phyloP scores from a whole-genome alignment of 2,797 vertebrate species.

The Hephaestus fuliginosus region DNA sequence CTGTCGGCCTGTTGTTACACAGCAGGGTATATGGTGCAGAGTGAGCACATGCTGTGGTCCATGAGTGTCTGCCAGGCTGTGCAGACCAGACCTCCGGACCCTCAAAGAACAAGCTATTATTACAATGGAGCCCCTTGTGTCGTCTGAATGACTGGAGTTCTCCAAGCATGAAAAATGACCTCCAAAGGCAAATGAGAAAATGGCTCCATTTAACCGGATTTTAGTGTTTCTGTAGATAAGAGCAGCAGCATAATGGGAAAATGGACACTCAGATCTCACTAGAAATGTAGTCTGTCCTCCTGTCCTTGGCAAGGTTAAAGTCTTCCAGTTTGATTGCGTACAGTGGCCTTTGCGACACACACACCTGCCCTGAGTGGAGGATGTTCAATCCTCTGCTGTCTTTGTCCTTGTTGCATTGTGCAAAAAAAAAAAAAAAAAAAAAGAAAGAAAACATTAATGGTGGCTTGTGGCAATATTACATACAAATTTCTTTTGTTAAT shows the following conservation, averaged over 20 bases:
- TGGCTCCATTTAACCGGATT: constrained; percentile 85
- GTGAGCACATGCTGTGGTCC: constrained; percentile 67
- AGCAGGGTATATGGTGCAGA: constrained; percentile 46
- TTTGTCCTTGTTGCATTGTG: constrained; percentile 62
- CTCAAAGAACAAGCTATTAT: constrained; percentile 64
- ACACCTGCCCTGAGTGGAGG: constrained; percentile 32
- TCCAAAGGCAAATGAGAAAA: constrained; percentile 85
- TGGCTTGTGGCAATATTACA: constrained; percentile 80
- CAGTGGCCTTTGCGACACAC: constrained; percentile 62
- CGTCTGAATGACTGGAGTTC: constrained; percentile 75
- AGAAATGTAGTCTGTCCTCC: constrained; percentile 68
- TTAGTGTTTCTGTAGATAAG: constrained; percentile 85
- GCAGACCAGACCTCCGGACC: constrained; percentile 59
- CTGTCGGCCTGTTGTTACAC: constrained; percentile 51
- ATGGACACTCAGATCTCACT: constrained; percentile 77
- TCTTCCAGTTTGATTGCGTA: constrained; percentile 67
- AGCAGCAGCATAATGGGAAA: constrained; percentile 81
- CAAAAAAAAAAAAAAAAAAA: constrained; percentile 59
- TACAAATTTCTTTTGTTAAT: constrained; percentile 57
- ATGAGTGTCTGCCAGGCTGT: constrained; percentile 45
- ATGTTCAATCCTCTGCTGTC: constrained; percentile 46
- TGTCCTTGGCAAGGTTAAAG: constrained; percentile 81
- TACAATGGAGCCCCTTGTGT: constrained; percentile 74
- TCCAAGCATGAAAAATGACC: constrained; percentile 83
- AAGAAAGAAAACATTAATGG: constrained; percentile 66